Conservation (phyloP, 2,113 vertebrate species). For the Nothoprocta perdicaria region DNA sequence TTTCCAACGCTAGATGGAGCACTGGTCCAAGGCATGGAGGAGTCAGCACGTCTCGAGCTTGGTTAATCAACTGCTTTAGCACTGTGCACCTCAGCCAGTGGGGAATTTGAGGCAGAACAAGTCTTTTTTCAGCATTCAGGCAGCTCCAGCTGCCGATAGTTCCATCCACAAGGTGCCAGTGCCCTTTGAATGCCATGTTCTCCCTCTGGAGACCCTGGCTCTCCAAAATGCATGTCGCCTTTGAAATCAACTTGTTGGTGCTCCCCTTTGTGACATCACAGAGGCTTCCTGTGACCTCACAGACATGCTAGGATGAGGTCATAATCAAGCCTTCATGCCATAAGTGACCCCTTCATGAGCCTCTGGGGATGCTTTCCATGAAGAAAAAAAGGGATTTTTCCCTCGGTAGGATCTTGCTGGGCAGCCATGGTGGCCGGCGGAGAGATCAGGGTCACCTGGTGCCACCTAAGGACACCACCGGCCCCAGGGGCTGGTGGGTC, state of each 20-base stretch:
- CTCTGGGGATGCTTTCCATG: not conserved
- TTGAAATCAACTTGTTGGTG: not conserved
- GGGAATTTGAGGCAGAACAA: not conserved
- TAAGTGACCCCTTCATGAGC: not conserved
- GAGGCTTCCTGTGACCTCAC: not conserved
- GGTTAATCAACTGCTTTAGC: accelerated
- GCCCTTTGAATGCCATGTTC: not conserved
- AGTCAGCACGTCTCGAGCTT: accelerated
- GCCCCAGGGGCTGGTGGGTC: not conserved
- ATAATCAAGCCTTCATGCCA: not conserved
- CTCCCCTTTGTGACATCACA: not conserved
- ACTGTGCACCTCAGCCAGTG: accelerated
- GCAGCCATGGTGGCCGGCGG: not conserved
- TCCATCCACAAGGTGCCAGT: too few relatives aligned
- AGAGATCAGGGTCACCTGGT: not conserved
- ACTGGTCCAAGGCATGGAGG: conserved; percentile 34
- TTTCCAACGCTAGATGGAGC: conserved; percentile 71
- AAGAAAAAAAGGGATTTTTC: not conserved
- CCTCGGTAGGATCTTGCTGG: not conserved
- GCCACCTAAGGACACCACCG: accelerated
- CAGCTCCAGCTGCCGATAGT: not conserved
- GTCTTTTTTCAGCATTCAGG: not conserved
- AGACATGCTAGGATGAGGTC: not conserved
- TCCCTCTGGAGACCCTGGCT: not conserved
- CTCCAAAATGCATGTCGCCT: not conserved